Conservation (phyloP, 2,113 vertebrate genomes). For the Platichthys flesus region DNA sequence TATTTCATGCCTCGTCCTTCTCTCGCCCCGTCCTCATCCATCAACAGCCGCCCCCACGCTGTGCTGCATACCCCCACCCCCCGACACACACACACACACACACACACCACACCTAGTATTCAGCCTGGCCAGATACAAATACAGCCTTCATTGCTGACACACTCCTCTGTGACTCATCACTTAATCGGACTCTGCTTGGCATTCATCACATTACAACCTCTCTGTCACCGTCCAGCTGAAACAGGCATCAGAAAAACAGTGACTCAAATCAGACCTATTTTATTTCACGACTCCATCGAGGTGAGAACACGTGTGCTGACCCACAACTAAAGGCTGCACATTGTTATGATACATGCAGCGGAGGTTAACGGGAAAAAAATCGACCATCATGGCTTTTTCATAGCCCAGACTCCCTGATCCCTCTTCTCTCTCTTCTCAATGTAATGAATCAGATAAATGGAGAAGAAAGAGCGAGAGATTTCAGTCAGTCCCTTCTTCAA, state of each 20-base stretch:
- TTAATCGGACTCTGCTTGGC: slow-evolving; percentile 59
- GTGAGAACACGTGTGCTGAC: slow-evolving; percentile 20
- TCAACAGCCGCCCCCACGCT: slow-evolving; percentile 59
- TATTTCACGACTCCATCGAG: slow-evolving; percentile 29
- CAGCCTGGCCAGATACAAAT: slow-evolving; percentile 58
- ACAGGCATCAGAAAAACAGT: slow-evolving; percentile 19
- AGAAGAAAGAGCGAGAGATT: not conserved
- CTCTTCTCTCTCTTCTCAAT: not conserved
- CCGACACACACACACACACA: not conserved
- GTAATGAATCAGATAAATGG: slow-evolving; percentile 2
- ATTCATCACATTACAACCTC: slow-evolving; percentile 61
- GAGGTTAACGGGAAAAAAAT: slow-evolving; percentile 17
- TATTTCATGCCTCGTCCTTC: slow-evolving; percentile 81
- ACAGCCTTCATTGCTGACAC: slow-evolving; percentile 61
- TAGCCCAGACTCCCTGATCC: too few species aligned
- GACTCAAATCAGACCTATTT: slow-evolving; percentile 31
- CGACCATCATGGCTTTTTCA: not conserved
- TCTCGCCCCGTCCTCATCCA: slow-evolving; percentile 74
- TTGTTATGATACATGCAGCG: slow-evolving; percentile 41
- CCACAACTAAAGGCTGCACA: slow-evolving; percentile 18
- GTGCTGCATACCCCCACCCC: not conserved
- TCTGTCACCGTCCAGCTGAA: slow-evolving; percentile 40
- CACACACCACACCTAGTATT: slow-evolving; percentile 18
- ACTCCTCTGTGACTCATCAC: slow-evolving; percentile 75
- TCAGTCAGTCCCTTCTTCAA: not conserved